Evolutionary conservation across 2,113 vertebrate species (phyloP).

Genomic region (Otolemur garnettii): DNA sequence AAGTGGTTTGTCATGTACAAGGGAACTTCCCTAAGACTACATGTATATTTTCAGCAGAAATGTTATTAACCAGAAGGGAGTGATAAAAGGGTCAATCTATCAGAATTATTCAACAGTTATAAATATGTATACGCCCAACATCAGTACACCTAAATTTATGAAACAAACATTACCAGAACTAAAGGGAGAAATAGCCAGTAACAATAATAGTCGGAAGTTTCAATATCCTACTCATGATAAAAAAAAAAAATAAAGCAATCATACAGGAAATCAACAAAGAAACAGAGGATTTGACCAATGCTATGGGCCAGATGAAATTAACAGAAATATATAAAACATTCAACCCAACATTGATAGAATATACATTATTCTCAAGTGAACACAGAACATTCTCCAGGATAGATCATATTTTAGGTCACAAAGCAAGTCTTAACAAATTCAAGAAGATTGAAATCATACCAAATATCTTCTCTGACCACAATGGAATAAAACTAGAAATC

Average conservation of each 20-base stretch:
- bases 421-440: neutral
- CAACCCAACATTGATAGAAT: neutral
- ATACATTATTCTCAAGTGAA: neutral
- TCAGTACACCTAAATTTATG: too few species aligned
- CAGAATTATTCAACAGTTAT: too few species aligned
- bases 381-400: neutral
- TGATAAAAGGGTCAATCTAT: too few species aligned
- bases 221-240: neutral
- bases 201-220: neutral
- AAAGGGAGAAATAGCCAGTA: neutral
- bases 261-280: neutral
- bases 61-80: too few species aligned
- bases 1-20: too few species aligned
- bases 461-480: neutral
- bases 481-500: neutral
- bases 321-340: too few species aligned
- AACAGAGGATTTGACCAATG: neutral
- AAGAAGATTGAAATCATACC: neutral
- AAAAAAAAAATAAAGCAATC: neutral
- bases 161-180: neutral
- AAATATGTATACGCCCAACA: too few species aligned
- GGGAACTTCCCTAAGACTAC: too few species aligned
- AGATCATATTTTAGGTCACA: neutral
- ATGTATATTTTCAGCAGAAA: too few species aligned
- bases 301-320: too few species aligned